A percentile compares a stretch with the other conserved stretches of the same genome.
These are phyloP conservation scores for Tholera decimalis DNA, from an alignment of 2,888 invertebrate species.

Conservation along the genomic window DNA sequence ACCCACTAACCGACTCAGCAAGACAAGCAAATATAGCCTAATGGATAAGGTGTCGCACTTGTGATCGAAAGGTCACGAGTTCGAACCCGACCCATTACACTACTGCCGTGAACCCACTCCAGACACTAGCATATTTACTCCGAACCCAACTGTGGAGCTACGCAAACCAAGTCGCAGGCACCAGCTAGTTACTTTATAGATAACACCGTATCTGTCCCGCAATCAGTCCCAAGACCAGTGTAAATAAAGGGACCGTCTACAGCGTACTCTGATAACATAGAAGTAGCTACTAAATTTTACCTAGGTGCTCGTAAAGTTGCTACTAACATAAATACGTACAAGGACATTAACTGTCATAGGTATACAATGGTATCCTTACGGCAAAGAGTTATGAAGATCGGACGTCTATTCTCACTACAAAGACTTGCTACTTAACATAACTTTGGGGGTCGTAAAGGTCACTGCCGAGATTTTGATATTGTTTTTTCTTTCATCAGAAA, in stretches of 20 bases:
- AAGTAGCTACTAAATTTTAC: slow-evolving; percentile 37
- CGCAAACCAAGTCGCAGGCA: neutral
- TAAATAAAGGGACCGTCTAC: slow-evolving; percentile 30
- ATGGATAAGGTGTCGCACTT: no score
- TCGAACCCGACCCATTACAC: no score
- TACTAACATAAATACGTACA: slow-evolving; percentile 20
- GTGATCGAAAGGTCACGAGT: no score
- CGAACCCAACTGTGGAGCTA: neutral
- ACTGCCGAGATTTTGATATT: no score
- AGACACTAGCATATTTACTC: no score
- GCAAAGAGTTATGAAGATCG: neutral
- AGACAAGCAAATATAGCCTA: no score
- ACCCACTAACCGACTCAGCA: no score
- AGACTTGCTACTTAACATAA: no score
- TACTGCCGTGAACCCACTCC: no score
- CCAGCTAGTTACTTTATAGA: neutral
- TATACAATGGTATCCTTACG: slow-evolving; percentile 1
- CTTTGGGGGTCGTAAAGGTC: no score
- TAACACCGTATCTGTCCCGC: slow-evolving; percentile 10
- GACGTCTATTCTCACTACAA: neutral
- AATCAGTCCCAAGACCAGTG: slow-evolving; percentile 37
- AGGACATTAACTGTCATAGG: slow-evolving; percentile 8
- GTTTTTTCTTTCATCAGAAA: no score
- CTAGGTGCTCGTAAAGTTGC: slow-evolving; percentile 46
- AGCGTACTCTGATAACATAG: slow-evolving; percentile 37